Evolutionary conservation across 2,797 vertebrate species (phyloP).

Genomic region (Oreochromis grahami): DNA sequence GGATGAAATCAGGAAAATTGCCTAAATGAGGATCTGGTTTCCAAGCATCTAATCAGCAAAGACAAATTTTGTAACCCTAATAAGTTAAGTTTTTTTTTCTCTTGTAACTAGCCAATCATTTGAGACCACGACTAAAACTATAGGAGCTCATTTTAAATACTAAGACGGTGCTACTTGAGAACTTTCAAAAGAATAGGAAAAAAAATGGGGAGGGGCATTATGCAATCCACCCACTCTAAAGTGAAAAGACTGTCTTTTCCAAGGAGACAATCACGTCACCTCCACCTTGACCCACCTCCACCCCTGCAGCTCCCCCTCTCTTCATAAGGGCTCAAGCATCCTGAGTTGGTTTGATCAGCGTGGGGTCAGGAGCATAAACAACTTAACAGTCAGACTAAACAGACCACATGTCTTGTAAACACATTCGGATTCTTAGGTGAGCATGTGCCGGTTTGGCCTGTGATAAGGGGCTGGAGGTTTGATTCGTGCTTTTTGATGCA

Average conservation of each 20-base stretch:
- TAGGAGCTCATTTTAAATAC: background rate
- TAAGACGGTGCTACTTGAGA: slow-evolving; percentile 24
- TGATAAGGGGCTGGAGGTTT: slow-evolving; percentile 11
- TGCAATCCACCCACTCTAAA: slow-evolving; percentile 19
- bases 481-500: slow-evolving; percentile 15
- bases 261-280: slow-evolving; percentile 22
- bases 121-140: background rate
- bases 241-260: slow-evolving; percentile 1
- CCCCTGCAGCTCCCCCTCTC: background rate
- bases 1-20: slow-evolving; percentile 32
- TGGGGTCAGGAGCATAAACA: slow-evolving; percentile 57
- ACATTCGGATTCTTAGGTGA: slow-evolving; percentile 41
- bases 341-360: background rate
- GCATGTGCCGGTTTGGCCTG: background rate
- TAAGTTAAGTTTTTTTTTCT: background rate
- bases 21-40: slow-evolving; percentile 19
- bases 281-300: slow-evolving; percentile 44
- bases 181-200: slow-evolving; percentile 1
- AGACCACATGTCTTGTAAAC: slow-evolving; percentile 70
- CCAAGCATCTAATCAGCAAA: slow-evolving; percentile 28
- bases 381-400: slow-evolving; percentile 72
- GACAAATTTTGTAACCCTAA: background rate
- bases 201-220: slow-evolving; percentile 13
- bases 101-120: background rate
- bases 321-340: background rate